Base-by-base conservation (phyloP, 2,113 vertebrate species). In the Ancistrus triradiatus region DNA sequence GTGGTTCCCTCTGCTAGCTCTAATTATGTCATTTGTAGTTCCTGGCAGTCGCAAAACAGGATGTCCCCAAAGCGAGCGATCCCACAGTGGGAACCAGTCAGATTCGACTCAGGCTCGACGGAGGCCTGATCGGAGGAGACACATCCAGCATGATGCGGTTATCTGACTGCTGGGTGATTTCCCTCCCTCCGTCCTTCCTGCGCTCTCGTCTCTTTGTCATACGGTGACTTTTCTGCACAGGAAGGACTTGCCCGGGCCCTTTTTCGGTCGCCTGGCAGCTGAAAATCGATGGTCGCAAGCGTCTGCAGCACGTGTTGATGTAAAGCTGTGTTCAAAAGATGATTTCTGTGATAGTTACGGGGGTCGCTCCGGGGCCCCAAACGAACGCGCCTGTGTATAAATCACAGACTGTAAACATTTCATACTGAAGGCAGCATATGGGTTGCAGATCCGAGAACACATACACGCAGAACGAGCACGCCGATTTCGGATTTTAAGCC, bases 121-220 rank as follows among this genome's bases (percentile, higher is more conserved):
- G 57, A 75, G 56, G 57, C 53, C 75, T 83, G 80, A 85, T 85
- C 66, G 68, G 78, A 75, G 66, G 69, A 76, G 84, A 86, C 81
- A 78, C 72, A 33, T 79, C 84, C 79, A 83, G 79, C 74, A 77
- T 68, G 78, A 67, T 84, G 84, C 14, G 84, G 83, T 85, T 82
- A 80, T 82, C 73, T 75, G 72, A 83, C 67, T 74, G 73, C 68
- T 68, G 66, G 74, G 72, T 78, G 69, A 76, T 79, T 76, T 63
- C 43, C 74, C 65, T 66, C 59, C 75, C 50, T 14, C 63, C 21
- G 31, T 73, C 75, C 33, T 72, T 37, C 28, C 44, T 47, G n/a
- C 50, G 42, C 21, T 56, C 31, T 51, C 28, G 14, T 59, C n/a
- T 40, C 1, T 42, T 62, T 65, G 40, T 50, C 63, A 64, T 59